Conservation (phyloP, 2,113 vertebrate species). For the Eidolon helvum region DNA sequence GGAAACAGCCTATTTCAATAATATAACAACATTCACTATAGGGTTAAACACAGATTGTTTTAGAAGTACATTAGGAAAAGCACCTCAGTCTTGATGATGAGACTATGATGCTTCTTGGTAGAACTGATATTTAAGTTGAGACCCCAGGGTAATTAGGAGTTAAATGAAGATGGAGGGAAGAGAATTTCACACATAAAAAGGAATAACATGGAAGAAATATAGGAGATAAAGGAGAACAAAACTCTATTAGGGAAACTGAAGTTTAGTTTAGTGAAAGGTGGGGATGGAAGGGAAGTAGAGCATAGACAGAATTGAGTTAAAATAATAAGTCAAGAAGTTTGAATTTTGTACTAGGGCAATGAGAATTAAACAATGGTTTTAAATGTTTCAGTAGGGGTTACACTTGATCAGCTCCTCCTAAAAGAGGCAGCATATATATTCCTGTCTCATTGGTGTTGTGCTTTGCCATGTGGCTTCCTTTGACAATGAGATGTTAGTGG, state of each 20-base stretch:
- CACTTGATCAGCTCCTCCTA: background rate
- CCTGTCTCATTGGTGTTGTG: background rate
- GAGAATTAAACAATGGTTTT: background rate
- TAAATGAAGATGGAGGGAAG: background rate
- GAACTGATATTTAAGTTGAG: background rate
- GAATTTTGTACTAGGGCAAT: background rate
- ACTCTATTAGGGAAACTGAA: background rate
- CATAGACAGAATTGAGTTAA: background rate
- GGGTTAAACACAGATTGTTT: background rate
- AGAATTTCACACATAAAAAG: background rate
- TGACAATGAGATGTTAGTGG: background rate
- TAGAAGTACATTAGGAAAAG: background rate
- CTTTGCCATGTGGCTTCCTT: background rate
- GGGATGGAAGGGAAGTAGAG: background rate
- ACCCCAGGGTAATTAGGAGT: background rate
- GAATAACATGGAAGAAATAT: background rate
- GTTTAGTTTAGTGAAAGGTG: background rate
- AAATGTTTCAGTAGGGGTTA: background rate
- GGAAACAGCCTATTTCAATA: background rate
- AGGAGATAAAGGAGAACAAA: background rate
- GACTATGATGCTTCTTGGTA: background rate
- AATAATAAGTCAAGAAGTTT: background rate
- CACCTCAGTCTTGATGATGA: background rate
- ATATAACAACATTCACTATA: background rate
- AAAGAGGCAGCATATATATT: background rate